These are phyloP conservation scores for Sesamia nonagrioides DNA, from an alignment of 1,140 invertebrate species.

Conservation along the genomic window DNA sequence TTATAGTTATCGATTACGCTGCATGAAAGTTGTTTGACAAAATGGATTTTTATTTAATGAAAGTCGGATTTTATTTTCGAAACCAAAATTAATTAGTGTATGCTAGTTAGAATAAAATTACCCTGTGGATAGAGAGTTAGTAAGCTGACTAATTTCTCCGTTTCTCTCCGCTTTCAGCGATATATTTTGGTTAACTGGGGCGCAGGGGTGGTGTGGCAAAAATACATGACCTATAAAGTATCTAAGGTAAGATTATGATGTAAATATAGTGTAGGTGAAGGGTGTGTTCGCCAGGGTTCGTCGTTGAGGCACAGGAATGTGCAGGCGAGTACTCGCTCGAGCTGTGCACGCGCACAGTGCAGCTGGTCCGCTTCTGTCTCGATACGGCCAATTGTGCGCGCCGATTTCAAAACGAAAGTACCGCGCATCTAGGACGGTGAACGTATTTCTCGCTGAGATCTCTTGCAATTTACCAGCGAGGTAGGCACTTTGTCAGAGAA, in stretches of 20 bases:
- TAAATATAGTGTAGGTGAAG: background rate
- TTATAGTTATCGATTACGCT: constrained; percentile 33
- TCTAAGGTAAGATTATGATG: background rate
- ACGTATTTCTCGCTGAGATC: constrained; percentile 84
- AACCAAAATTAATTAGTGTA: background rate
- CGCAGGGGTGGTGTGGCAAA: constrained; percentile 4
- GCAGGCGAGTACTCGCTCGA: constrained; percentile 67
- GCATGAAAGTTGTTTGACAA: constrained; percentile 37
- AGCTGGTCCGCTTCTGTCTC: constrained; percentile 77
- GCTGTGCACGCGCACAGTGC: constrained; percentile 55
- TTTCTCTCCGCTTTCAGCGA: background rate
- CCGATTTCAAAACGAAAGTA: constrained; percentile 87
- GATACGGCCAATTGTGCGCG: constrained; percentile 85
- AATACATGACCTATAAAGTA: background rate
- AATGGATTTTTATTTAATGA: constrained; percentile 20
- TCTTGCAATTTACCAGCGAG: constrained; percentile 77
- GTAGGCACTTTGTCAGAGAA: constrained; percentile 68
- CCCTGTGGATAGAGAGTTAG: background rate
- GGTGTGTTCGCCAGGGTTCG: constrained; percentile 47
- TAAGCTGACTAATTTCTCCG: background rate
- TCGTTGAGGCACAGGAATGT: constrained; percentile 76
- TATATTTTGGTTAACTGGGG: constrained; percentile 5
- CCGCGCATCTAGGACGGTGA: constrained; percentile 86
- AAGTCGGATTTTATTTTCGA: constrained; percentile 4
- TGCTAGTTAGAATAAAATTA: background rate